A percentile compares a stretch with the other conserved stretches of the same genome.
Conservation (phyloP, 2,797 vertebrate genomes). For the Lepus oiostolus region DNA sequence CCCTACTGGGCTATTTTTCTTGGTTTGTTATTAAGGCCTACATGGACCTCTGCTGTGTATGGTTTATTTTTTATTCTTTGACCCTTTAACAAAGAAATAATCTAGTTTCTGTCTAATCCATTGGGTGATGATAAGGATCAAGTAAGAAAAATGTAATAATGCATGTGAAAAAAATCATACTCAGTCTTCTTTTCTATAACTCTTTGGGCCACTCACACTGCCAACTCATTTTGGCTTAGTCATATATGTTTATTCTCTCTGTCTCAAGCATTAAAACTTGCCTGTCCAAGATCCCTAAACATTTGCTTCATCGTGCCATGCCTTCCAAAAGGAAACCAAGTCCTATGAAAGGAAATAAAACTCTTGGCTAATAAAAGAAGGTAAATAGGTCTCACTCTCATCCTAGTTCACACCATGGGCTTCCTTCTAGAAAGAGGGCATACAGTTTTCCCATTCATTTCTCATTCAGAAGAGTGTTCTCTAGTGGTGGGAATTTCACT, state of each 20-base stretch:
- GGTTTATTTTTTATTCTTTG: slow-evolving; percentile 48
- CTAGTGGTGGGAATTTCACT: background rate
- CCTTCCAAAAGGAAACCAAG: slow-evolving; percentile 65
- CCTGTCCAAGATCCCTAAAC: slow-evolving; percentile 32
- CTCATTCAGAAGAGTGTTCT: background rate
- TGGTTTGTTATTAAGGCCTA: slow-evolving; percentile 43
- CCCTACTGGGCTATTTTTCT: slow-evolving; percentile 55
- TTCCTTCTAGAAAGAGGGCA: slow-evolving; percentile 39
- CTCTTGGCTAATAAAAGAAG: slow-evolving; percentile 6
- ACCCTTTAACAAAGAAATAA: background rate
- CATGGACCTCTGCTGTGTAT: background rate
- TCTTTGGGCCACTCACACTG: background rate
- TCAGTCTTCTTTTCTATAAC: background rate
- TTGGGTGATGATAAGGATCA: background rate
- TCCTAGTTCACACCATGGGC: background rate
- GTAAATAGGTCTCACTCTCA: background rate
- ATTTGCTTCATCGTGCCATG: background rate
- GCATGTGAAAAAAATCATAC: background rate
- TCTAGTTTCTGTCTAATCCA: slow-evolving; percentile 9
- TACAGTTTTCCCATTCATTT: background rate
- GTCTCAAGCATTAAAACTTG: slow-evolving; percentile 3
- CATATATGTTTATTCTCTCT: background rate
- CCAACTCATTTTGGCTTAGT: background rate
- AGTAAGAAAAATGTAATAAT: background rate
- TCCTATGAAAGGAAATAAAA: slow-evolving; percentile 41